Evolutionary conservation across 2,797 vertebrate genomes (phyloP), one percentile per base, ranked within the genome.

Genomic region (Oreochromis grahami): DNA sequence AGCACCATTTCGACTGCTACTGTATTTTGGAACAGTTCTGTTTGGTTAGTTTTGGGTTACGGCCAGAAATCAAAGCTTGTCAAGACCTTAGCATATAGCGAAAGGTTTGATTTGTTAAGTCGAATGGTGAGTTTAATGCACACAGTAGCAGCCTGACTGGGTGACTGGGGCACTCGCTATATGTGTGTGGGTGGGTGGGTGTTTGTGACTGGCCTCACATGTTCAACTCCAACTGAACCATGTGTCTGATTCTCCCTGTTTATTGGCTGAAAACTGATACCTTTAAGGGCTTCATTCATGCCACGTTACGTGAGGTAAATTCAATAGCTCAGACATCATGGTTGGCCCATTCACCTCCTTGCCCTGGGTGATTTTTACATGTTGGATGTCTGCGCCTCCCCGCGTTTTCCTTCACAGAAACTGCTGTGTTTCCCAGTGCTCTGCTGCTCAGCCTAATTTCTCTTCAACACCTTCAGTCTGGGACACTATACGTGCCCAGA

Each of bases 221-320:
- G 91, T 93, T 95, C 91, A 94, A 95, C 96, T 95, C 91, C 89
- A 3, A 79, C 72, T 95, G 94, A 95, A 94, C 92, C 91, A 53
- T 78, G 82, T 24, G 86, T 90, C 90, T 78, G 79, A 94, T 92
- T 88, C 89, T 76, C 63, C 84, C 80, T 88, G 92, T 96, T 95
- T 95, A 96, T 94, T 94, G 95, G 94, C 91, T 95, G 93, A 85
- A 94, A 95, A 81, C 85, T 21, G 95, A 96, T 92, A 93, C 91
- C 88, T 94, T 94, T 88, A 95, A 94, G 89, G 90, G 84, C 79
- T 95, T 95, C 92, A 95, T 96, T 96, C 94, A 95, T 95, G 93
- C 94, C 85, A 90, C 89, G 88, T 88, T 92, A 94, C 68, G 38
- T 76, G 86, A 88, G 79, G 91, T 89, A 88, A 85, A 94, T 92